These are phyloP conservation scores for Acleris holmiana DNA, from an alignment of 2,888 invertebrate genomes.

Conservation along the genomic window DNA sequence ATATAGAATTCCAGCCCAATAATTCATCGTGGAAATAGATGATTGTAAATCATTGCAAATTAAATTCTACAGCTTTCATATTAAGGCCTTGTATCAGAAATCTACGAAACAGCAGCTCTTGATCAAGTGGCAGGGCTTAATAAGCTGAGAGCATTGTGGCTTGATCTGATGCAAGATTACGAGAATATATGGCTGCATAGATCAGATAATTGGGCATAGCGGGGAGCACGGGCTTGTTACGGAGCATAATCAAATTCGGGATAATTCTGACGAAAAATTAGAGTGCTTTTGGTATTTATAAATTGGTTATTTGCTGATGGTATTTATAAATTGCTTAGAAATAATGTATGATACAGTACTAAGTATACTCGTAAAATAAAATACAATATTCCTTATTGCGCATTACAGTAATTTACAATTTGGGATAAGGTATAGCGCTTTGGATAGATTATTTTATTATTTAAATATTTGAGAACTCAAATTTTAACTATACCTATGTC, in stretches of 20 bases:
- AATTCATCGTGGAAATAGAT: conserved; percentile 20
- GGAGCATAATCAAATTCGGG: conserved; percentile 18
- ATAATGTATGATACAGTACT: too few species aligned
- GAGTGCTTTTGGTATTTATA: too few species aligned
- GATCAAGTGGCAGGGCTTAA: conserved; percentile 52
- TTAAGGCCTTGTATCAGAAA: conserved; percentile 6
- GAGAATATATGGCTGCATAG: conserved; percentile 54
- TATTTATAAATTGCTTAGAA: too few species aligned
- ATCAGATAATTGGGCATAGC: conserved; percentile 46
- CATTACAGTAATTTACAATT: too few species aligned
- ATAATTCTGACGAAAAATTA: background rate
- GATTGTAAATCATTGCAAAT: background rate
- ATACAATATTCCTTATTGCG: too few species aligned
- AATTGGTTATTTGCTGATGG: too few species aligned
- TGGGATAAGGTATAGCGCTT: too few species aligned
- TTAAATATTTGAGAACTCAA: too few species aligned
- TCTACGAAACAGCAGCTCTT: conserved; percentile 41
- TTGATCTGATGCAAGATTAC: conserved; percentile 59
- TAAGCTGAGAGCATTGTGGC: conserved; percentile 49
- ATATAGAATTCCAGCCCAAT: too few species aligned
- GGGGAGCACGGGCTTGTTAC: conserved; percentile 7
- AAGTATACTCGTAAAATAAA: too few species aligned
- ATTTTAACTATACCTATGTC: too few species aligned
- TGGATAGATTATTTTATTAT: too few species aligned
- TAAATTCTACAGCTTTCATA: background rate